phyloP scores from a whole-genome alignment of 23 tunicate genomes.

The Pegea sp. region DNA sequence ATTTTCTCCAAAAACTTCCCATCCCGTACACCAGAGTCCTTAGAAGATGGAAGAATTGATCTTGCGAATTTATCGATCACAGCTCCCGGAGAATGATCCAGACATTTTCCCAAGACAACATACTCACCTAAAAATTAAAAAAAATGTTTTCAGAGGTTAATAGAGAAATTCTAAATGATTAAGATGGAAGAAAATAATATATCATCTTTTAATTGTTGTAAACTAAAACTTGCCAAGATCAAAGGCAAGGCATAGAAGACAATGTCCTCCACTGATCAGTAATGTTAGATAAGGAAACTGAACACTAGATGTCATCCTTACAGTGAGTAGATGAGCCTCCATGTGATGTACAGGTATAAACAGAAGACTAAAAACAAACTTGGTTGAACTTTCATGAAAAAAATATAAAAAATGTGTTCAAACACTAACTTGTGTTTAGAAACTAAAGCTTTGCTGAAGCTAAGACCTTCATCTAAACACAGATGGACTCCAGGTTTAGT shows the following conservation, averaged over 20 bases:
- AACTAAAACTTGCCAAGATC: constrained; percentile 23
- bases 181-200: neutral
- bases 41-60: neutral
- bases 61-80: constrained; percentile 72
- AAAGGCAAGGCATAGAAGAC: constrained; percentile 33
- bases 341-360: constrained; percentile 91
- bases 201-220: neutral
- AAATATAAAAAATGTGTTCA: neutral
- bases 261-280: constrained; percentile 64
- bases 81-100: constrained; percentile 93
- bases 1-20: constrained; percentile 32
- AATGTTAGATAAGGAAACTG: constrained; percentile 49
- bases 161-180: neutral
- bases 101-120: constrained; percentile 29
- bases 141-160: neutral
- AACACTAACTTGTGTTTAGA: constrained; percentile 15
- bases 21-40: constrained; percentile 3
- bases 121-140: constrained; percentile 13
- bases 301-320: constrained; percentile 7
- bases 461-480: constrained; percentile 38
- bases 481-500: constrained; percentile 49
- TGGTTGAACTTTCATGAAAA: neutral
- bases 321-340: constrained; percentile 79
- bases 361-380: constrained; percentile 14
- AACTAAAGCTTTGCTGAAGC: constrained; percentile 21